These are phyloP conservation scores for Adineta ricciae DNA, from an alignment of 2,888 invertebrate species.

Conservation along the genomic window DNA sequence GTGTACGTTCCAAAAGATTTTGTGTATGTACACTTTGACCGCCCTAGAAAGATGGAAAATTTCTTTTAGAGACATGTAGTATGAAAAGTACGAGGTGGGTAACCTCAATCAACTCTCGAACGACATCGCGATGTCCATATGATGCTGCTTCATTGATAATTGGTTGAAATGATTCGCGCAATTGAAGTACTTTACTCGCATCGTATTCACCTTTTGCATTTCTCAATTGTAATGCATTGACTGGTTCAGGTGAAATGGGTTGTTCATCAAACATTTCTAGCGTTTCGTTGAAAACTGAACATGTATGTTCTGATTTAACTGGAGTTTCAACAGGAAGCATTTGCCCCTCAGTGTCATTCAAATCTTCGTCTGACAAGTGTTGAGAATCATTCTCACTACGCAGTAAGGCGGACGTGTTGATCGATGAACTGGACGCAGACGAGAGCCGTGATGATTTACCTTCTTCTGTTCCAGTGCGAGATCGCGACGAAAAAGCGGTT, in stretches of 20 bases:
- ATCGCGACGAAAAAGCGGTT: neutral
- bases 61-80: neutral
- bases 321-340: neutral
- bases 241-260: neutral
- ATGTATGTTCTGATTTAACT: neutral
- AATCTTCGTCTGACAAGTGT: neutral
- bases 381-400: neutral
- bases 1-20: neutral
- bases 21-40: conserved; percentile 19
- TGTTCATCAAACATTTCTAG: neutral
- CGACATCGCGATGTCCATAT: neutral
- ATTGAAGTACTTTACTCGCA: neutral
- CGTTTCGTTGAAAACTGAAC: no score
- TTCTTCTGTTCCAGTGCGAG: neutral
- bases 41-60: neutral
- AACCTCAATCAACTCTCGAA: neutral
- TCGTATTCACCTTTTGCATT: neutral
- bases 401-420: neutral
- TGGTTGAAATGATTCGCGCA: conserved; percentile 3
- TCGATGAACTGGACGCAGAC: neutral
- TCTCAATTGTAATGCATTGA: neutral
- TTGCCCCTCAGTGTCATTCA: neutral
- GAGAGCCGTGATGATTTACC: neutral
- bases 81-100: no score
- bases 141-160: conserved; percentile 6